Conservation (phyloP, 2,888 invertebrate genomes). For the Lottia scabra region DNA sequence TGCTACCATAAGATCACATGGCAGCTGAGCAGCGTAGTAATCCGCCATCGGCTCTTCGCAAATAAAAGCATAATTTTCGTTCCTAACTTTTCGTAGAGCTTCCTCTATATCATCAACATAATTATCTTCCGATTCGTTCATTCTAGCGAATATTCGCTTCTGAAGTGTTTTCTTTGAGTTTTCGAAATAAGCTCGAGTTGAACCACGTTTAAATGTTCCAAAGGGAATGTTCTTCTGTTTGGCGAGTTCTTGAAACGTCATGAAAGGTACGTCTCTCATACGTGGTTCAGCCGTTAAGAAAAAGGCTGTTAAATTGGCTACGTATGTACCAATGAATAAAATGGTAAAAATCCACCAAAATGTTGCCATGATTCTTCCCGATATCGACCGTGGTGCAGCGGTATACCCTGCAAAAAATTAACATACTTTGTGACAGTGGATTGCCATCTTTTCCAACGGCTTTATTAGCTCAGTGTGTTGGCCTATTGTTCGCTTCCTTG, state of each 20-base stretch:
- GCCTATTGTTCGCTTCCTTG: no score
- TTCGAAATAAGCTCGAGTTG: constrained; percentile 21
- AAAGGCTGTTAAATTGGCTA: constrained; percentile 32
- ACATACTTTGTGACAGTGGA: neutral
- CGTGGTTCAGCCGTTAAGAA: constrained; percentile 30
- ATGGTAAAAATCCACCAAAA: constrained; percentile 44
- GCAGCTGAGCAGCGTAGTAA: constrained; percentile 22
- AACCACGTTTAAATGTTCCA: constrained; percentile 16
- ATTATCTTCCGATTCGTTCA: constrained; percentile 5
- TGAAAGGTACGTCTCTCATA: constrained; percentile 31
- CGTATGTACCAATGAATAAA: constrained; percentile 35
- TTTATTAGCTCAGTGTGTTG: no score
- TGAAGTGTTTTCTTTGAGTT: constrained; percentile 20
- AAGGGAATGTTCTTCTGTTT: constrained; percentile 23
- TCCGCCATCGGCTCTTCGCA: constrained; percentile 32
- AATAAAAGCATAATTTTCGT: constrained; percentile 33
- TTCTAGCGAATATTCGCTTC: constrained; percentile 18
- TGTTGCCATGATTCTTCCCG: constrained; percentile 34
- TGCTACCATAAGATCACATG: constrained; percentile 36
- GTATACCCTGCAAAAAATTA: constrained; percentile 29
- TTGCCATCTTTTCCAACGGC: no score
- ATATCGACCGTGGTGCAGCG: constrained; percentile 35
- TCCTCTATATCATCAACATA: constrained; percentile 4
- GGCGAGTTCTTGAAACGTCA: constrained; percentile 31
- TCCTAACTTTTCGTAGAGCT: constrained; percentile 25